A percentile compares a stretch with the other conserved stretches of the same genome.
These are phyloP conservation scores for Callyntrura sp. DNA, from an alignment of 2,888 invertebrate species.

Conservation along the genomic window DNA sequence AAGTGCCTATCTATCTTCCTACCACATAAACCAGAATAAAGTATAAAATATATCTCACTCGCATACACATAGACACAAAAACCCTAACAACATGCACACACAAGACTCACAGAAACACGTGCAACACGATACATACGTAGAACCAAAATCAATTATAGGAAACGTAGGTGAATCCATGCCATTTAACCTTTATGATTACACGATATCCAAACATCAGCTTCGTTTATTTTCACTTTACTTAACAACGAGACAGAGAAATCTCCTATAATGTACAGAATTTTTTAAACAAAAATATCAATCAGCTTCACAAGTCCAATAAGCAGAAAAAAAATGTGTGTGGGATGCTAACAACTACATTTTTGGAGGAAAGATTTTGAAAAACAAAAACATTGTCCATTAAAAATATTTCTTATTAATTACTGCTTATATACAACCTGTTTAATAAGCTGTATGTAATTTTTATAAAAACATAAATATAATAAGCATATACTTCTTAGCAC, in stretches of 20 bases:
- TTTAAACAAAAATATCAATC: background rate
- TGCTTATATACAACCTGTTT: conserved; percentile 55
- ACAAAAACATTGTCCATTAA: conserved; percentile 54
- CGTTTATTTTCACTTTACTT: conserved; percentile 38
- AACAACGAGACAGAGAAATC: conserved; percentile 23
- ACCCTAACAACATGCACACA: conserved; percentile 1
- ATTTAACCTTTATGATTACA: conserved; percentile 41
- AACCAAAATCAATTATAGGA: background rate
- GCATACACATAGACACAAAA: conserved; percentile 45
- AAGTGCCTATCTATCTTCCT: conserved; percentile 75
- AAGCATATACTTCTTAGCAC: conserved; percentile 50
- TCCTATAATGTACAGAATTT: conserved; percentile 9
- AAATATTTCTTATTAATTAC: conserved; percentile 49
- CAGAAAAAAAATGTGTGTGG: background rate
- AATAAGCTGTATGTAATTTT: conserved; percentile 45
- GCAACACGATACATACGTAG: background rate
- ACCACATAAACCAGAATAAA: conserved; percentile 39
- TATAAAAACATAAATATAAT: conserved; percentile 17
- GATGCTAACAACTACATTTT: background rate
- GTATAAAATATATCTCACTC: conserved; percentile 1
- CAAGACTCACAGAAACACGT: background rate
- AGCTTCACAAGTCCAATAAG: conserved; percentile 39
- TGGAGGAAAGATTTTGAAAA: conserved; percentile 1
- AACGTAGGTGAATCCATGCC: conserved; percentile 63
- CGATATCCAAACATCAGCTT: conserved; percentile 1